Evolutionary conservation across 2,797 vertebrate species (phyloP), one percentile per base, ranked within the genome.

Genomic region (Poecilia picta): DNA sequence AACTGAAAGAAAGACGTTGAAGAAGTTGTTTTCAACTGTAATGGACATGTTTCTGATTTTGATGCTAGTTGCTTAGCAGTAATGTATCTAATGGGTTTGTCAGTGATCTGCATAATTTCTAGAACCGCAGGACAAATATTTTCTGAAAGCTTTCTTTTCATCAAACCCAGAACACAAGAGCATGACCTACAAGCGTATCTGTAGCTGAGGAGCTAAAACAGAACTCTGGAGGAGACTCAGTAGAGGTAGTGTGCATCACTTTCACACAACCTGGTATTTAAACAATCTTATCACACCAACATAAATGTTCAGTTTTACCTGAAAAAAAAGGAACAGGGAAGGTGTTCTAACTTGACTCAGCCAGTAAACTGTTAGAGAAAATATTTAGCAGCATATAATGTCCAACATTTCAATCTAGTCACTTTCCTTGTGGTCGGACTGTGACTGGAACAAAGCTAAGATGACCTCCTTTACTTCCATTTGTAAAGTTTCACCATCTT

Each of bases 401-500:
- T 43, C 68, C 55, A 74, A 73, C 76, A 62, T 25, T 75, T 28
- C 53, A 39, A 78, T 39, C 75, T 45, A 41, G 25, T 62, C 4
- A 18, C 33, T 10, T 66, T 66, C 36, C 33, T 39, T 66, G 7
- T 20, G 33, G 8, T 36, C 36, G 23, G 49, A 25, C 33, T 39
- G 62, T 3, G 1, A 36, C 18, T 39, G 10, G n/a, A 47, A 43
- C 23, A n/a, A 23, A 23, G 4, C 15, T 25, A 43, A 62, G 13
- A 77, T 47, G 8, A 36, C 47, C 47, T 33, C 16, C 0, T 36
- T 97, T 93, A 98, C 81, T 97, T 96, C 98, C 98, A 99, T 87
- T 91, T 97, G 94, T 99, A 98, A 76, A 99, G 87, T 85, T 97
- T 97, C 73, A 99, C 95, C 84, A 89, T 95, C 92, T 98, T 99